Evolutionary conservation across 2,888 invertebrate genomes (phyloP).

Genomic region (Hyles lineata): DNA sequence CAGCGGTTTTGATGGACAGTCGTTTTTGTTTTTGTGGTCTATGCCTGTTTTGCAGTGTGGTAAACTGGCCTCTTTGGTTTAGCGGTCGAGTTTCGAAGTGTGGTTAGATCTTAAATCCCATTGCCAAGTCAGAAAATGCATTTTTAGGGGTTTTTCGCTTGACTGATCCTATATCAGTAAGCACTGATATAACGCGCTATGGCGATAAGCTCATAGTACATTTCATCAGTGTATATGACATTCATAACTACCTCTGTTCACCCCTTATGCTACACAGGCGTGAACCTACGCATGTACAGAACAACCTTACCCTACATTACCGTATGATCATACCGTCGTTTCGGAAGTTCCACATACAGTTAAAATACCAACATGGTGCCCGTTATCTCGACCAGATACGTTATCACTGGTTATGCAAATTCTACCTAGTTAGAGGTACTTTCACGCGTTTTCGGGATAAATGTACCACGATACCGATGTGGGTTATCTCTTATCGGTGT

Average conservation of each 20-base stretch:
- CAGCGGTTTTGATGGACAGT: neutral
- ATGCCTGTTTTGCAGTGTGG: too few relatives aligned
- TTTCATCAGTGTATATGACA: too few relatives aligned
- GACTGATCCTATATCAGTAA: too few relatives aligned
- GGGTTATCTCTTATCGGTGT: slow-evolving; percentile 66
- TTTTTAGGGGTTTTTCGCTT: too few relatives aligned
- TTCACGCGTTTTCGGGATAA: slow-evolving; percentile 67
- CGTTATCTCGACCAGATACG: slow-evolving; percentile 15
- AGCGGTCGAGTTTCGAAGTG: too few relatives aligned
- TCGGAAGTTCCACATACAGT: neutral
- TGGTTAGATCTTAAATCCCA: too few relatives aligned
- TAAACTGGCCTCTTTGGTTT: too few relatives aligned
- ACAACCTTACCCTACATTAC: neutral
- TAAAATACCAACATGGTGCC: slow-evolving; percentile 1
- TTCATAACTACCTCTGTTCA: too few relatives aligned
- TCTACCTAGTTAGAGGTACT: slow-evolving; percentile 58
- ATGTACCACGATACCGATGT: slow-evolving; percentile 61
- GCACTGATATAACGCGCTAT: too few relatives aligned
- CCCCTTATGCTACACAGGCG: neutral
- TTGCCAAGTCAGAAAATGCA: too few relatives aligned
- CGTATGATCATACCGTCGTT: neutral
- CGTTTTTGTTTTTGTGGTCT: too few relatives aligned
- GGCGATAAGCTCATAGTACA: too few relatives aligned
- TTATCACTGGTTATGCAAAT: slow-evolving; percentile 67
- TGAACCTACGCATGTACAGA: neutral